Conservation (phyloP, 2,797 vertebrate species). For the Myiotriccus ornatus region DNA sequence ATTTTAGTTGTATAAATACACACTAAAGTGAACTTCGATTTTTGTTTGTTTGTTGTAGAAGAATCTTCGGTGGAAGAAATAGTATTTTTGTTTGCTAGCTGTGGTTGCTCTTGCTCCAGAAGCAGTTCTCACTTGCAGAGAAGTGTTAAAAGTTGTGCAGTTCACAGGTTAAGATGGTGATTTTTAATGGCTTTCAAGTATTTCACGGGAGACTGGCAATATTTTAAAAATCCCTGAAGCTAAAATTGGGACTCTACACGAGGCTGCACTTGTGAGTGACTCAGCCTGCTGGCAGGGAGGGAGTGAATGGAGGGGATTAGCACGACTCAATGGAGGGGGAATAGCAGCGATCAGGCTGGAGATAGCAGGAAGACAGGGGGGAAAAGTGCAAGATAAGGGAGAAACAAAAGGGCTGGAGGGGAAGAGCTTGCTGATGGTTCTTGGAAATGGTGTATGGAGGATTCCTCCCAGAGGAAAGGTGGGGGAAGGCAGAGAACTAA, state of each 20-base stretch:
- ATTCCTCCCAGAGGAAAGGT: not conserved
- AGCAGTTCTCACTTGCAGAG: not conserved
- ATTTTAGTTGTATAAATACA: not conserved
- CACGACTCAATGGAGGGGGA: not conserved
- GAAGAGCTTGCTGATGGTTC: not conserved
- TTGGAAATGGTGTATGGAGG: not conserved
- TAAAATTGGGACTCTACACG: not conserved
- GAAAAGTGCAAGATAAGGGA: not conserved
- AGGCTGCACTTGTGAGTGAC: not conserved
- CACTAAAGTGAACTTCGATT: not conserved
- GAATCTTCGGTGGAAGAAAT: not conserved
- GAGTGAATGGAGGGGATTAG: not conserved
- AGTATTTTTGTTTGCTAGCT: not conserved
- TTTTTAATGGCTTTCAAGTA: not conserved
- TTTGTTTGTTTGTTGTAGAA: not conserved
- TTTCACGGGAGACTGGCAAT: not conserved
- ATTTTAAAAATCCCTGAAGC: fast-evolving
- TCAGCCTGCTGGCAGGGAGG: not conserved
- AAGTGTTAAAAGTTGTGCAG: not conserved
- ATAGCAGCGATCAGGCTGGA: not conserved
- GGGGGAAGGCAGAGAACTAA: not conserved
- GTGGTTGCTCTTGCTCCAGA: not conserved
- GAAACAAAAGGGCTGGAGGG: not conserved
- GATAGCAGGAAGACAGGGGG: not conserved
- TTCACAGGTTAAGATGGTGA: not conserved